Conservation (phyloP, 2,888 invertebrate genomes). For the Hecatera dysodea region DNA sequence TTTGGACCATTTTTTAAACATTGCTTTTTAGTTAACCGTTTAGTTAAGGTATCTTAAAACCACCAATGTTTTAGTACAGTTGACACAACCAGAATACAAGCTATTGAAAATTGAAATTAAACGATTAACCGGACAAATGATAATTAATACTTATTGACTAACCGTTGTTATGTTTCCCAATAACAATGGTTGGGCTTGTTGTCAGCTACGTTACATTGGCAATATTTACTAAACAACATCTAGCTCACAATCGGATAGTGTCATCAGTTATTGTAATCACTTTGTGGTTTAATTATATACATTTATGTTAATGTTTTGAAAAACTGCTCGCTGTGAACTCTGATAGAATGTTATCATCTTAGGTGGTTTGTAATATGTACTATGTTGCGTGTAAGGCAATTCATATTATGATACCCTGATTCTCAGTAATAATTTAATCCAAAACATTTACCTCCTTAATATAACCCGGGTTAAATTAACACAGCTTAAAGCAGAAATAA, state of each 20-base stretch:
- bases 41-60: too few species aligned
- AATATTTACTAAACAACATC: constrained; percentile 39
- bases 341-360: neutral
- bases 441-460: neutral
- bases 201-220: constrained; percentile 19
- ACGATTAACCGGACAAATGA: constrained; percentile 6
- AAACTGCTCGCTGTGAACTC: constrained; percentile 3
- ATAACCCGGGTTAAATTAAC: neutral
- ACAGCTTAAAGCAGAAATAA: neutral
- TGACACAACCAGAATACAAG: neutral
- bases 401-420: too few species aligned
- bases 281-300: constrained; percentile 3
- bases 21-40: too few species aligned
- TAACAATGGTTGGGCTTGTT: constrained; percentile 19
- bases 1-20: too few species aligned
- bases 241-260: constrained; percentile 37
- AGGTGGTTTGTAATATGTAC: too few species aligned
- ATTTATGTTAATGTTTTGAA: constrained; percentile 15
- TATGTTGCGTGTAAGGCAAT: too few species aligned
- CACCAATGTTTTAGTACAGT: neutral
- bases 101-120: neutral
- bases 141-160: constrained; percentile 14
- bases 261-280: constrained; percentile 33
- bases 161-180: constrained; percentile 20
- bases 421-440: too few species aligned